Percentiles rank a stretch among this genome's conserved stretches.
Evolutionary conservation across 1,140 invertebrate species (phyloP).

Genomic region (Atta texana): DNA sequence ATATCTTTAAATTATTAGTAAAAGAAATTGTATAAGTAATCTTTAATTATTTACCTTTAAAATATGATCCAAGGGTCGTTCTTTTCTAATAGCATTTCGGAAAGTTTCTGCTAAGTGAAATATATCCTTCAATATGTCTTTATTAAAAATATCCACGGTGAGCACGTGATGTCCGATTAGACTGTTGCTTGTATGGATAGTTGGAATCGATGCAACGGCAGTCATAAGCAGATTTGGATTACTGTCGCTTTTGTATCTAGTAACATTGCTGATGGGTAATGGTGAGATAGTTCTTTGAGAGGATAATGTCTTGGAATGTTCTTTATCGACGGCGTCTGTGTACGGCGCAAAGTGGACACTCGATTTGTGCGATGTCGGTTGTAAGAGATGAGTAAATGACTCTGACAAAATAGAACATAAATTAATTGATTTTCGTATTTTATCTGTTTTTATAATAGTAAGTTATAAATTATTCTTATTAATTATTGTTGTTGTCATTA

Average conservation of each 20-base stretch:
- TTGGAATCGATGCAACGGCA: constrained; percentile 50
- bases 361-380: constrained; percentile 71
- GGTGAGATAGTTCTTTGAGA: constrained; percentile 81
- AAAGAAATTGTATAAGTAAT: not conserved
- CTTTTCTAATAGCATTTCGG: constrained; percentile 93
- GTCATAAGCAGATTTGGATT: constrained; percentile 76
- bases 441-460: not conserved
- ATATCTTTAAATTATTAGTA: not conserved
- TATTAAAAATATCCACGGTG: constrained; percentile 94
- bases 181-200: constrained; percentile 83
- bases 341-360: constrained; percentile 75
- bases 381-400: constrained; percentile 70
- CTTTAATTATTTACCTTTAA: constrained; percentile 87
- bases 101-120: constrained; percentile 97
- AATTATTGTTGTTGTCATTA: no score
- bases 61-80: constrained; percentile 94
- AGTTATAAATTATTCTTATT: not conserved
- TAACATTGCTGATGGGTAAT: constrained; percentile 82
- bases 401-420: constrained; percentile 73
- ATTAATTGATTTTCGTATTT: constrained; percentile 10
- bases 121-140: constrained; percentile 96
- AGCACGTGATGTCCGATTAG: constrained; percentile 94
- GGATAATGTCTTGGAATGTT: constrained; percentile 30
- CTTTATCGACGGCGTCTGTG: constrained; percentile 41
- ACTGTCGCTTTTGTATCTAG: constrained; percentile 80